These are phyloP conservation scores for Percopsis omiscomaycus DNA, from an alignment of 2,797 vertebrate genomes.

Conservation along the genomic window DNA sequence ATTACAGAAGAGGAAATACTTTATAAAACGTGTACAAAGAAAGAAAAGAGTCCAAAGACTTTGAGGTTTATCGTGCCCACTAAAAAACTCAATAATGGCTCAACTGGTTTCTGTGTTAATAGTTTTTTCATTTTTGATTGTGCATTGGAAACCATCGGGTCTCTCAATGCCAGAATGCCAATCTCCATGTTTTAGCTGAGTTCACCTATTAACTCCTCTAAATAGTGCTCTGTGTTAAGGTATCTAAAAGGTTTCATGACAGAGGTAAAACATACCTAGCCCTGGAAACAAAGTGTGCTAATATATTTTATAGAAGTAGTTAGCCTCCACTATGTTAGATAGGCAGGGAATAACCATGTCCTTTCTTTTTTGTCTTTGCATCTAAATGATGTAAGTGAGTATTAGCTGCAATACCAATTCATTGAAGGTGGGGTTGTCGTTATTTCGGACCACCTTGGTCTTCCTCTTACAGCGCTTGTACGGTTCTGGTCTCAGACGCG, in stretches of 20 bases:
- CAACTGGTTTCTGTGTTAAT: slow-evolving; percentile 74
- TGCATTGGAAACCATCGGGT: slow-evolving; percentile 77
- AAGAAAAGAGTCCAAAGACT: background rate
- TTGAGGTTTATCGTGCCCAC: too few species aligned
- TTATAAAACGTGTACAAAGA: background rate
- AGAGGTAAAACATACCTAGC: too few species aligned
- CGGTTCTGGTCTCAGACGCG: slow-evolving; percentile 80
- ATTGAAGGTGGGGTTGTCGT: slow-evolving; percentile 86
- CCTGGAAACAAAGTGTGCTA: too few species aligned
- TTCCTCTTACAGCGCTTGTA: slow-evolving; percentile 75
- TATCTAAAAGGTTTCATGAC: too few species aligned
- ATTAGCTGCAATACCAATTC: slow-evolving; percentile 79
- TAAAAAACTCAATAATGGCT: slow-evolving; percentile 86
- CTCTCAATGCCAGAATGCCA: slow-evolving; percentile 77
- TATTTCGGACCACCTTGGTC: slow-evolving; percentile 85
- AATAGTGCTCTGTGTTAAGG: too few species aligned
- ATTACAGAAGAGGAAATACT: background rate
- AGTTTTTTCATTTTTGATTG: slow-evolving; percentile 69
- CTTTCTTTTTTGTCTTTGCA: background rate
- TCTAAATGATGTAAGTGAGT: background rate
- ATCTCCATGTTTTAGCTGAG: too few species aligned
- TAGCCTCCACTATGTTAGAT: too few species aligned
- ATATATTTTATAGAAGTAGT: too few species aligned
- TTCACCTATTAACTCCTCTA: too few species aligned
- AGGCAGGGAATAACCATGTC: too few species aligned